Evolutionary conservation across 2,113 vertebrate genomes (phyloP), one percentile per base, ranked within the genome.

Genomic region (Chloebia gouldiae): DNA sequence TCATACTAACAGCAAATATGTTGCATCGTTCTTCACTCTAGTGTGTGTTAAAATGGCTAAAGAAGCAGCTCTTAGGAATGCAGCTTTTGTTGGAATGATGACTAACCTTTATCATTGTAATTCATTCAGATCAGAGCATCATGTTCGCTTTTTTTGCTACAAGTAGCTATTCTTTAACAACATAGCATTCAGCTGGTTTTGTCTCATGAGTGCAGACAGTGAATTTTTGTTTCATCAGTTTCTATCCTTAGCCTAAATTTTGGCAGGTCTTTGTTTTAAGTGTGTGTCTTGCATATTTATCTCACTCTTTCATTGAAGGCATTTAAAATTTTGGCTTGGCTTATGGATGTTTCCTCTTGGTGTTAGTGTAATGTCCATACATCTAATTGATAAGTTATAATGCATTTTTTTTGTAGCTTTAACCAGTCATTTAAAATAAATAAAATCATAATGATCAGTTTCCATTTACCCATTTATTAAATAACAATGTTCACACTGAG

Each of bases 391-490:
- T 97, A 97, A 98, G 97, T 97, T 98, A 95, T n/a, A 97, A 96
- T 96, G 93, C 7, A 61, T 94, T 97, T 97, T 97, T 97, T 97
- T 97, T 94, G 97, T 96, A 92, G 96, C 96, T 98, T 97, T 97
- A 98, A 98, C 97, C 95, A 97, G 97, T 98, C 97, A 97, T 97
- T 98, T 98, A 97, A 98, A 98, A 98, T 98, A 98, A 98, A 98
- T 98, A 98, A 98, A 97, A 97, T 97, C 97, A 98, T 98, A 98
- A 98, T 98, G 97, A 98, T 98, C 97, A 97, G 97, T 97, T 98
- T 98, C 98, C 97, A 97, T 97, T 98, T 98, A 97, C 97, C 95
- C 98, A 98, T 98, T 98, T 98, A 98, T 98, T 98, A 98, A 98
- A 97, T 97, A 97, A 97, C 97, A 98, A 97, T 97, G 97, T 97